phyloP scores from a whole-genome alignment of 2,113 vertebrate genomes.

The Takifugu bimaculatus region DNA sequence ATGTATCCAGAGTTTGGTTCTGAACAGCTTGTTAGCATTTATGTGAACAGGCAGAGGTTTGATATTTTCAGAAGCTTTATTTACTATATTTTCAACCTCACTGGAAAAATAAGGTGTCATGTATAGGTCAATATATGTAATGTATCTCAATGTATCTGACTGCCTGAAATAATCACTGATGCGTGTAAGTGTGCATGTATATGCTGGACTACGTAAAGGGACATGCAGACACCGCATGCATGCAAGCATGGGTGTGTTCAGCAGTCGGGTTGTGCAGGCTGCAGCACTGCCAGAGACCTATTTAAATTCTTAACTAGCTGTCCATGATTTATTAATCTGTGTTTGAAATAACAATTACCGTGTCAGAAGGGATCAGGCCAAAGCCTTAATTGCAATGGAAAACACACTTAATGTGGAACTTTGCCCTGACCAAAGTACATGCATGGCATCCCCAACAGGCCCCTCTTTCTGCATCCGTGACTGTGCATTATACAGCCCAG shows the following conservation, averaged over 20 bases:
- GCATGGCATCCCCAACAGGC: slow-evolving; percentile 44
- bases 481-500: slow-evolving; percentile 28
- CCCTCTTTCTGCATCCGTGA: slow-evolving; percentile 30
- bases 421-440: slow-evolving; percentile 61
- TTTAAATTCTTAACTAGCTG: slow-evolving; percentile 91
- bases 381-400: slow-evolving; percentile 87
- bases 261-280: slow-evolving; percentile 65
- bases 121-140: background rate
- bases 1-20: no score
- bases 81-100: background rate
- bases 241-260: slow-evolving; percentile 21
- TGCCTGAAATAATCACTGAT: background rate
- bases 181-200: slow-evolving; percentile 2
- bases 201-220: background rate
- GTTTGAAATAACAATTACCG: slow-evolving; percentile 94
- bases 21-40: no score
- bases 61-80: background rate
- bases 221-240: background rate
- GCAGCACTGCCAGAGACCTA: slow-evolving; percentile 70
- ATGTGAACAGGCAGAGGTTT: no score
- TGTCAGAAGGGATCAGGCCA: slow-evolving; percentile 83
- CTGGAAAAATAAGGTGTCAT: background rate
- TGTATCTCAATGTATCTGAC: background rate
- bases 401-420: slow-evolving; percentile 78
- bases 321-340: slow-evolving; percentile 92